A percentile compares a stretch with the other conserved stretches of the same genome.
Conservation (phyloP, 2,797 vertebrate genomes). For the Alfaro cultratus region DNA sequence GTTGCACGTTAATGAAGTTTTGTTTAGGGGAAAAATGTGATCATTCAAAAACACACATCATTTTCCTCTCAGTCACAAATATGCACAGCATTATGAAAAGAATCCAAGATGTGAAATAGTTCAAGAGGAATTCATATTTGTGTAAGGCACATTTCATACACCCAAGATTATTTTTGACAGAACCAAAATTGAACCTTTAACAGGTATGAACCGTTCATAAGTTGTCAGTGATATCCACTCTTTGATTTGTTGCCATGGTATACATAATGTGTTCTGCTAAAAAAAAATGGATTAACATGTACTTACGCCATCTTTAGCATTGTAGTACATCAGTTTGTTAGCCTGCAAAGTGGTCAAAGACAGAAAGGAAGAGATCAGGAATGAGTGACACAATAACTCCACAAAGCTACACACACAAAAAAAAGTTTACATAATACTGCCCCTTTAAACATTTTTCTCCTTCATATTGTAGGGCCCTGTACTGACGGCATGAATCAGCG, state of each 20-base stretch:
- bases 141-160: neutral
- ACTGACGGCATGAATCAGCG: neutral
- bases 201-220: neutral
- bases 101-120: neutral
- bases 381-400: neutral
- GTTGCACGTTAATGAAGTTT: neutral
- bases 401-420: no score
- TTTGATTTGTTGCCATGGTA: slow-evolving; percentile 15
- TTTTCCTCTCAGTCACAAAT: neutral
- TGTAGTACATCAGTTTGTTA: slow-evolving; percentile 89
- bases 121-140: neutral
- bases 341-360: slow-evolving; percentile 74
- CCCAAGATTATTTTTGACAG: neutral
- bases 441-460: neutral
- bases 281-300: slow-evolving; percentile 28
- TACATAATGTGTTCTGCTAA: neutral
- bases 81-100: neutral
- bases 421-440: no score
- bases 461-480: neutral
- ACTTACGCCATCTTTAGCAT: slow-evolving; percentile 89
- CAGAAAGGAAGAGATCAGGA: slow-evolving; percentile 20
- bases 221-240: slow-evolving; percentile 19
- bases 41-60: neutral
- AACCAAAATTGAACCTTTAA: neutral
- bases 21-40: neutral